These are phyloP conservation scores for Drosophila mercatorum DNA, from an alignment of 2,888 invertebrate species.

Conservation along the genomic window DNA sequence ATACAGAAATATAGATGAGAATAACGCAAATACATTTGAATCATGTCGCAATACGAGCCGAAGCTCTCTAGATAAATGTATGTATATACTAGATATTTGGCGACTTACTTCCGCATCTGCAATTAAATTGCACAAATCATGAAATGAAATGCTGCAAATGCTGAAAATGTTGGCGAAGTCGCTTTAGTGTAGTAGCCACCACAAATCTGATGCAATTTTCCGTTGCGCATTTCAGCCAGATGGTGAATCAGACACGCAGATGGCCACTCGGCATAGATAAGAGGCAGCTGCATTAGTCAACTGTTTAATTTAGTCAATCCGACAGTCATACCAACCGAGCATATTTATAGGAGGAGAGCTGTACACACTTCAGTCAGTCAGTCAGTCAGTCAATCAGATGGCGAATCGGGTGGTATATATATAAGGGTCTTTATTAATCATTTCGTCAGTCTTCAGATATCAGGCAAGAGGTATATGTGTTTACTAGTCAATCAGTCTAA, in stretches of 20 bases:
- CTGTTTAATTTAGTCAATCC: slow-evolving; percentile 7
- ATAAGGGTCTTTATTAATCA: not conserved
- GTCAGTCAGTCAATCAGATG: not conserved
- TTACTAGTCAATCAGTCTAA: not conserved
- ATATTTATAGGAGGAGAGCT: no score
- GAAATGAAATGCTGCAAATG: slow-evolving; percentile 21
- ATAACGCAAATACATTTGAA: slow-evolving; percentile 1
- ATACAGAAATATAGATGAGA: not conserved
- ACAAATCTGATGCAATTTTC: slow-evolving; percentile 18
- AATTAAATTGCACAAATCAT: slow-evolving; percentile 40
- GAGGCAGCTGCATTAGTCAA: slow-evolving; percentile 12
- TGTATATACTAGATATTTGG: slow-evolving; percentile 10
- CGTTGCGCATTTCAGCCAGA: slow-evolving; percentile 8
- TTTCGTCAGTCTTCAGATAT: not conserved
- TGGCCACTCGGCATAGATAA: slow-evolving; percentile 8
- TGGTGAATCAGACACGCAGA: slow-evolving; percentile 5
- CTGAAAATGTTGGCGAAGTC: slow-evolving; percentile 7
- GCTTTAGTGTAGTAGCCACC: not conserved
- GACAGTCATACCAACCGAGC: not conserved
- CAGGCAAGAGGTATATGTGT: no score
- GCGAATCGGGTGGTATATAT: not conserved
- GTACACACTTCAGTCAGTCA: not conserved
- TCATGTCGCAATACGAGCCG: slow-evolving; percentile 2
- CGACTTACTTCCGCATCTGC: slow-evolving; percentile 47
- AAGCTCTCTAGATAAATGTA: not conserved